These are phyloP conservation scores for Lapara coniferarum DNA, from an alignment of 2,888 invertebrate species.

Conservation along the genomic window DNA sequence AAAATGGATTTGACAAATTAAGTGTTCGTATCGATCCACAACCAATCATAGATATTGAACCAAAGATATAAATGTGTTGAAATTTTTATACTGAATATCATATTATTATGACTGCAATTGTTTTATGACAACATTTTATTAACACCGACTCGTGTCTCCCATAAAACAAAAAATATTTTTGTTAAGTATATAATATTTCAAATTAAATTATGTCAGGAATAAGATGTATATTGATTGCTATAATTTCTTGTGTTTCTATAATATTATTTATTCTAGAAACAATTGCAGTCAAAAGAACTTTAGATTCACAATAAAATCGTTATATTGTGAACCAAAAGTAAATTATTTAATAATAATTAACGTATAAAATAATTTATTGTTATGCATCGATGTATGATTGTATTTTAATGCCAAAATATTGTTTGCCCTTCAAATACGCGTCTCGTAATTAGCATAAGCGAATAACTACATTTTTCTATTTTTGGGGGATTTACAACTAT, in stretches of 20 bases:
- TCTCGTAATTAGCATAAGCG: constrained; percentile 5
- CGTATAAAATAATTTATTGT: constrained; percentile 53
- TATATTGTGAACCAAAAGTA: constrained; percentile 10
- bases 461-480: constrained; percentile 8
- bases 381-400: constrained; percentile 46
- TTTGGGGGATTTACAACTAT: background rate
- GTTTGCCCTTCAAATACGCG: constrained; percentile 14
- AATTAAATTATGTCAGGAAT: background rate
- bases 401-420: constrained; percentile 67
- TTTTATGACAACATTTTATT: constrained; percentile 17
- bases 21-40: constrained; percentile 68
- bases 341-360: constrained; percentile 24
- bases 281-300: constrained; percentile 13
- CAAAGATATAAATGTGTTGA: constrained; percentile 82
- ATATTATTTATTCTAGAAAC: background rate
- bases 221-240: background rate
- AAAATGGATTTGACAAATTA: constrained; percentile 31
- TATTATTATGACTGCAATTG: constrained; percentile 49
- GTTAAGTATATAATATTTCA: background rate
- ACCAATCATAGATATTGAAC: constrained; percentile 78
- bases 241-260: background rate
- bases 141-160: background rate
- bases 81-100: constrained; percentile 52
- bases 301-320: constrained; percentile 10
- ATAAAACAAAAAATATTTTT: background rate